These are phyloP conservation scores for Saccopteryx bilineata DNA, from an alignment of 2,113 vertebrate genomes.

Conservation along the genomic window DNA sequence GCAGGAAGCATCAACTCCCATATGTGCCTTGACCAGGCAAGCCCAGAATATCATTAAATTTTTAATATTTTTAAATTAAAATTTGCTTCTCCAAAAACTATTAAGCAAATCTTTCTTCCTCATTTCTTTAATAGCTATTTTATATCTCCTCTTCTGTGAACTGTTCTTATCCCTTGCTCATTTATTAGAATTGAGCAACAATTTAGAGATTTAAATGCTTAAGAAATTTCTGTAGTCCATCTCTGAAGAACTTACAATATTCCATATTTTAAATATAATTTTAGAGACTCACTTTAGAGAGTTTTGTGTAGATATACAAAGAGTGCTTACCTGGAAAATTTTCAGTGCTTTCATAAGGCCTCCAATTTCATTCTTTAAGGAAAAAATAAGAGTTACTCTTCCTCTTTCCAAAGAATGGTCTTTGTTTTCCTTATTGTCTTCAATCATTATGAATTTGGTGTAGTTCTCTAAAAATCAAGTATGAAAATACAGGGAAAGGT, in stretches of 20 bases:
- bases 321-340: constrained; percentile 94
- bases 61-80: constrained; percentile 3
- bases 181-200: constrained; percentile 31
- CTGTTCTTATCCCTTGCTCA: background rate
- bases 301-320: background rate
- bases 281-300: background rate
- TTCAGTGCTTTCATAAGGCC: constrained; percentile 97
- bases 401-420: constrained; percentile 90
- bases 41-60: background rate
- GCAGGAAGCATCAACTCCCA: too few species aligned
- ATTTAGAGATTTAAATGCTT: constrained; percentile 42
- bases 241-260: background rate
- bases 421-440: constrained; percentile 96
- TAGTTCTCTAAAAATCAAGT: constrained; percentile 89
- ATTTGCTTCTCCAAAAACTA: constrained; percentile 27
- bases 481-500: background rate
- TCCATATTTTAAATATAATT: background rate
- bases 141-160: background rate
- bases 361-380: constrained; percentile 98
- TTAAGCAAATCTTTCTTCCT: background rate
- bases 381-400: constrained; percentile 95
- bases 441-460: constrained; percentile 92
- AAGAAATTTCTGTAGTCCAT: background rate
- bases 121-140: background rate
- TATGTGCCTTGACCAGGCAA: too few species aligned